Base-by-base conservation (phyloP, 2,797 vertebrate genomes). In the Enteromius thamalakanensis region DNA sequence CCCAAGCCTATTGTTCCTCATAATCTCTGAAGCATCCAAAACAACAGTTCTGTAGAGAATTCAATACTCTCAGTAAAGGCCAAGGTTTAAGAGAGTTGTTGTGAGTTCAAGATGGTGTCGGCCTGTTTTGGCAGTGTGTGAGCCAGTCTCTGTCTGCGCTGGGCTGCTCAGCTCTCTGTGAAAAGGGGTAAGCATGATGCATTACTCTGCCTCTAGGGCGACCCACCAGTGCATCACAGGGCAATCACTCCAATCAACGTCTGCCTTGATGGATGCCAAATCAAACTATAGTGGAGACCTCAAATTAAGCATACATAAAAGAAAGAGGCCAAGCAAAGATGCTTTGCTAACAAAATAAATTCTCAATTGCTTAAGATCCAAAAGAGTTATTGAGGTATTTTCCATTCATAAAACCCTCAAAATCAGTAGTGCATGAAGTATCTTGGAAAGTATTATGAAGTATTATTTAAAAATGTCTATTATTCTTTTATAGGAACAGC, bases 151-250 rank as follows among this genome's bases (percentile, higher is more conserved):
- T 76, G 45, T 29, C 51, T 42, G 71, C 32, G 1, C 34, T 65
- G 83, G 82, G 84, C 70, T 82, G 85, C 60, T 87, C 89, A 82
- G 87, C 83, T 72, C 86, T 84, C 84, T 87, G 89, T 90, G 90
- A 89, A 91, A 85, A 55, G 53, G 75, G 76, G 51, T 72, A 68
- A 77, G 51, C 71, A 82, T 90, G 91, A 93, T 92, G 90, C 91
- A 92, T 90, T 84, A 89, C 88, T 90, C 86, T 89, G 88, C 88
- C 92, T 91, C 81, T 67, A 9, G 90, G 92, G 84, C 91, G 88
- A 86, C 87, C 88, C 90, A 93, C 88, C 90, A 89, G 91, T 91
- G 90, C 91, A 88, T 93, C 92, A 91, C 89, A 87, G 86, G 86
- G 86, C 87, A 88, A 88, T 89, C 84, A 82, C 87, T 89, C 85